Percentiles rank a stretch among this genome's conserved stretches.
phyloP scores from a whole-genome alignment of 2,797 vertebrate genomes.

The Triplophysa yarkandensis region DNA sequence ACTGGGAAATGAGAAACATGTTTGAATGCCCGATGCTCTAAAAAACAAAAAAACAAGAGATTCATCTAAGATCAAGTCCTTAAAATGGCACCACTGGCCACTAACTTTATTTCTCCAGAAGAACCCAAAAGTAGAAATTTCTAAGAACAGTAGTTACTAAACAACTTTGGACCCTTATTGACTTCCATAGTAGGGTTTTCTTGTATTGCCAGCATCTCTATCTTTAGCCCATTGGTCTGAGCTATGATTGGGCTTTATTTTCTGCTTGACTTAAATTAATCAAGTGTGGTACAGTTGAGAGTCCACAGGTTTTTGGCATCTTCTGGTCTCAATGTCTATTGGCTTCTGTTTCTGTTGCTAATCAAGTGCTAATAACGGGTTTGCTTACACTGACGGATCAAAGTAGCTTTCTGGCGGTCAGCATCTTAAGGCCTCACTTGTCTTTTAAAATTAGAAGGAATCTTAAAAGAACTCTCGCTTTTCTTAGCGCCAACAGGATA shows the following conservation, averaged over 20 bases:
- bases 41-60: not conserved
- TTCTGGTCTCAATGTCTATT: slow-evolving; percentile 22
- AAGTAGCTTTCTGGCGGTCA: slow-evolving; percentile 29
- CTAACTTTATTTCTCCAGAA: too few relatives aligned
- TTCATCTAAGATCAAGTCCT: not conserved
- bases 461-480: slow-evolving; percentile 9
- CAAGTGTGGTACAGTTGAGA: slow-evolving; percentile 59
- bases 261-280: slow-evolving; percentile 53
- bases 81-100: not conserved
- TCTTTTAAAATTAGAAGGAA: slow-evolving; percentile 36
- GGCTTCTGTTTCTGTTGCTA: slow-evolving; percentile 38
- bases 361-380: slow-evolving; percentile 59
- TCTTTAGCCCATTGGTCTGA: slow-evolving; percentile 12
- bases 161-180: too few relatives aligned
- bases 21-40: not conserved
- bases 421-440: slow-evolving; percentile 28
- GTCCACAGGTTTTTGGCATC: slow-evolving; percentile 55
- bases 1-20: slow-evolving; percentile 51
- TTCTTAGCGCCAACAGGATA: not conserved
- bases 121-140: too few relatives aligned
- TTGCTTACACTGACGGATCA: slow-evolving; percentile 35
- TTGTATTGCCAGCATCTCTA: slow-evolving; percentile 44
- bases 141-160: too few relatives aligned
- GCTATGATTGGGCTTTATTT: slow-evolving; percentile 51
- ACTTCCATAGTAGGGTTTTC: too few relatives aligned